Base-by-base conservation (phyloP, 1,140 invertebrate species). In the Cydia pomonella region DNA sequence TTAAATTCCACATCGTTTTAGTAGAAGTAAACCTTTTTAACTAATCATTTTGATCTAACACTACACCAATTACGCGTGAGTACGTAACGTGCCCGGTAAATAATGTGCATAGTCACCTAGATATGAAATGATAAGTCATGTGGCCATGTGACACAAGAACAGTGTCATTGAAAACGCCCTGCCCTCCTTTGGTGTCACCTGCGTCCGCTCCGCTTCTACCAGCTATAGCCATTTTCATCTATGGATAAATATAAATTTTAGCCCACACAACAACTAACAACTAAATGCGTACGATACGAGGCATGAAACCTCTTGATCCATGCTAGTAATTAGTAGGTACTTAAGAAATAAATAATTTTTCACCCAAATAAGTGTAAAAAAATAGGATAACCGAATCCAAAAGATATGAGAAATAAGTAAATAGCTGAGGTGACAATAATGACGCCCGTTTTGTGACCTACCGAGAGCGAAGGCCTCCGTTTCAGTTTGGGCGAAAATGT, bases 161-260 rank as follows among this genome's bases (percentile, higher is more conserved):
- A 84, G 82, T 90, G 88, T 88, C 89, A 88, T 88, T 88, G 89
- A 78, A 79, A 90, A 86, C 81, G 81, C 83, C 83, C 84, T 90
- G 89, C 80, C 84, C 87, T 83, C 75, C 76, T 87, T 88, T 79
- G 75, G 73, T 76, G 72, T 72, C 64, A 41, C 27, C 64, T 69
- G 73, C 74, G 76, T 78, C 66, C 64, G 76, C 59, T 73, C 53
- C 44, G 75, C 41, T 77, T 75, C 41, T 62, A 77, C 25, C 50
- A 73, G 21, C 74, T 80, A 79, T 74, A 75, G 76, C 79, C 79
- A 86, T 88, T 88, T 88, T 85, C 85, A 83, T 84, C 78, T 83
- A 85, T 79, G 79, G 78, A 86, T 78, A 84, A 79, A 86, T 89
- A 87, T 89, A 87, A 84, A 88, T 88, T 87, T 85, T 79, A 86